Evolutionary conservation across 1,140 invertebrate species (phyloP), one percentile per base, ranked within the genome.

Genomic region (Cyclargus thomasi): DNA sequence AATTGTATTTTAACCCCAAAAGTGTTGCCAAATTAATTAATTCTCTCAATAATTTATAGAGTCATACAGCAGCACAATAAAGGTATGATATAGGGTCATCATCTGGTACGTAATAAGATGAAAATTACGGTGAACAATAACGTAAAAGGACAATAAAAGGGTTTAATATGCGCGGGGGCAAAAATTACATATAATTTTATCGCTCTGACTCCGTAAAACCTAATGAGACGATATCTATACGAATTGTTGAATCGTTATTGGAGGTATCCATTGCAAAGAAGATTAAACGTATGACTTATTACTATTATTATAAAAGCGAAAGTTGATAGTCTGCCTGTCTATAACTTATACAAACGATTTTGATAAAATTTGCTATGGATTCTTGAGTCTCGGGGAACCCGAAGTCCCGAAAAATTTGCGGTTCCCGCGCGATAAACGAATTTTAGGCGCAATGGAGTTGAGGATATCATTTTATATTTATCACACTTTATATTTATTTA

Each of bases 111-210:
- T 47, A 47, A 47, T 47, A 47, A 47, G 39, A 47, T 47, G 14
- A 47, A 47, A 47, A 47, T 47, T 47, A 47, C 39, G 39, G 39
- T 47, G 39, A 11, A 47, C 39, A 47, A 47, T 47, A 47, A 47
- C 39, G 14, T 47, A 47, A 47, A 47, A 47, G 39, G 14, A 47
- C 11, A 11, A 47, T 47, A 47, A 47, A 47, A 47, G 39, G 39
- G 14, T 47, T 47, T 47, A 47, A 47, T 47, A 47, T 47, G 14
- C 39, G 39, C 39, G 39, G 14, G 39, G 39, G 39, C 39, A 47
- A 47, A 47, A 47, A 47, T 47, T 47, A 47, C 39, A 47, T 47
- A 47, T 47, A 47, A 47, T 47, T 47, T 47, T 47, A 47, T 47
- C 39, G 14, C 39, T 47, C 39, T 47, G 39, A 47, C 39, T 47